Conservation (phyloP, 2,797 vertebrate genomes). For the Paedocypris micromegethes region DNA sequence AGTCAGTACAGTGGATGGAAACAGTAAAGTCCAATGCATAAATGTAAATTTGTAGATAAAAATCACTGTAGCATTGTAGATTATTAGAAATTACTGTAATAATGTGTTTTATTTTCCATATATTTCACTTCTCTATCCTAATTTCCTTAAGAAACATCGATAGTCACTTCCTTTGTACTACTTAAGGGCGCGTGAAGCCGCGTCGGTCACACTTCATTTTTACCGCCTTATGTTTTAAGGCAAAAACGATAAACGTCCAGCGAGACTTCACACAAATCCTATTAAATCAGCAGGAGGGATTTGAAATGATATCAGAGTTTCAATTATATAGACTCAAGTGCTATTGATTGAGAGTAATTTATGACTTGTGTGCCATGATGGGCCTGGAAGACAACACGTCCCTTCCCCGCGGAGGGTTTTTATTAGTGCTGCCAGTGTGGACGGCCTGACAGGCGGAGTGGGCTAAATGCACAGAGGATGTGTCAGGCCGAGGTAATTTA, state of each 20-base stretch:
- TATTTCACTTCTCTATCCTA: too few species aligned
- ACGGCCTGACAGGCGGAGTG: slow-evolving; percentile 45
- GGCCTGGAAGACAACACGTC: slow-evolving; percentile 66
- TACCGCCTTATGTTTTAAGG: slow-evolving; percentile 39
- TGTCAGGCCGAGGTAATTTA: slow-evolving; percentile 71
- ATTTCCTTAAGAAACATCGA: neutral
- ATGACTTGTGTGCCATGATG: slow-evolving; percentile 66
- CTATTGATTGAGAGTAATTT: slow-evolving; percentile 75
- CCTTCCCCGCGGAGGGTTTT: slow-evolving; percentile 71
- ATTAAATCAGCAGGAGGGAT: slow-evolving; percentile 52
- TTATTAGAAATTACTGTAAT: too few species aligned
- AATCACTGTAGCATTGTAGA: too few species aligned
- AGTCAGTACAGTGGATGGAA: too few species aligned
- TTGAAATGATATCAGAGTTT: slow-evolving; percentile 68
- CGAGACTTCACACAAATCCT: slow-evolving; percentile 50
- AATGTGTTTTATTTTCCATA: too few species aligned
- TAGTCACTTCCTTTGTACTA: slow-evolving; percentile 8
- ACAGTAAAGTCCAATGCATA: too few species aligned
- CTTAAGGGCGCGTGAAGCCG: slow-evolving; percentile 8
- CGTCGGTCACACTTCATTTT: slow-evolving; percentile 25
- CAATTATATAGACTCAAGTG: slow-evolving; percentile 73
- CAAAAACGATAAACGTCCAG: slow-evolving; percentile 42
- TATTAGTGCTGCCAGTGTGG: slow-evolving; percentile 66
- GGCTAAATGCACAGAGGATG: slow-evolving; percentile 50
- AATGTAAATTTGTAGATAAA: too few species aligned